Conservation (phyloP, 2,888 invertebrate species). For the Tetrapedia diversipes region DNA sequence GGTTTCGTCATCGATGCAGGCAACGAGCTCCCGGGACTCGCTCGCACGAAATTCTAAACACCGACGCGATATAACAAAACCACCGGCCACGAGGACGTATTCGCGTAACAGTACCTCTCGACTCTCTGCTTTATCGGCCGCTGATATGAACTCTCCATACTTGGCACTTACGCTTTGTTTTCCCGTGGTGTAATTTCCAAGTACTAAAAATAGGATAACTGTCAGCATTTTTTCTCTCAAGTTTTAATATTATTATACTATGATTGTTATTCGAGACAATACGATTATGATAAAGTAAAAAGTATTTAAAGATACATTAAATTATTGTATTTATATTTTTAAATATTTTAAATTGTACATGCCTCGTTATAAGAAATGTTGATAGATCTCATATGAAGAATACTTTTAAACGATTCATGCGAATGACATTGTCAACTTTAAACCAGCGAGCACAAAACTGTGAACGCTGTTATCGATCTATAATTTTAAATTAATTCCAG, state of each 20-base stretch:
- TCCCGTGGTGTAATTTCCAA: conserved; percentile 35
- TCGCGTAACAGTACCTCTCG: conserved; percentile 16
- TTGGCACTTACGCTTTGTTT: conserved; percentile 30
- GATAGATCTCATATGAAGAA: not conserved
- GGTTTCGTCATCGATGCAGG: conserved; percentile 58
- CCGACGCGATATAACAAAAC: conserved; percentile 48
- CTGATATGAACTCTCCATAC: conserved; percentile 60
- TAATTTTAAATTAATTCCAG: conserved; percentile 22
- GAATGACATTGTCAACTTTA: not conserved
- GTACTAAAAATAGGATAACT: conserved; percentile 53
- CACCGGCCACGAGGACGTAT: conserved; percentile 31
- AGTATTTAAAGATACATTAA: not conserved
- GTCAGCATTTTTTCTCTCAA: conserved; percentile 12
- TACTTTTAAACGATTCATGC: too few species aligned
- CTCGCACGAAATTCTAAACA: conserved; percentile 53
- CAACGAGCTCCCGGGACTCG: conserved; percentile 20
- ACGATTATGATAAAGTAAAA: too few species aligned
- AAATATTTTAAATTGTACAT: not conserved
- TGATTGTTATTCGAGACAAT: not conserved
- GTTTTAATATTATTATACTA: conserved; percentile 2
- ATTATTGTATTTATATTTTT: too few species aligned
- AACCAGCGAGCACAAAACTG: not conserved
- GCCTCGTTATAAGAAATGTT: not conserved
- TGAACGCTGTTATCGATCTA: not conserved
- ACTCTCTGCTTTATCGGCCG: conserved; percentile 74